phyloP scores from a whole-genome alignment of 2,113 vertebrate species.

The Prunella himalayana region DNA sequence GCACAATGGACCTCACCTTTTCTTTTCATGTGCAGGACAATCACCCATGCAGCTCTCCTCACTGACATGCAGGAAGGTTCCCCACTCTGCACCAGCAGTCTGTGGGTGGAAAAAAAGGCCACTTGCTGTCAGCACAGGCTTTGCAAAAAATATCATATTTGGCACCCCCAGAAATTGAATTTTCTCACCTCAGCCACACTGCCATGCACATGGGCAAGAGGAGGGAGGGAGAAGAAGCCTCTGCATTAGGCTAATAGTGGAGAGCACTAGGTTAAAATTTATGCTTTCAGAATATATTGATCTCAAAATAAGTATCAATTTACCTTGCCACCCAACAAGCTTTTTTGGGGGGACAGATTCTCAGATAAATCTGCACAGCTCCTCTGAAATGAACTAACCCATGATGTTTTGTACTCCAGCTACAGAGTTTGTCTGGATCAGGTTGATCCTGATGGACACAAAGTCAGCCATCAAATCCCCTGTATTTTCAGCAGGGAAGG shows the following conservation, averaged over 20 bases:
- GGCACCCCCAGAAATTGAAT: background rate
- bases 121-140: background rate
- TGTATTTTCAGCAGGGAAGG: background rate
- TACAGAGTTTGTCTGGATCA: background rate
- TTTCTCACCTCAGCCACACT: background rate
- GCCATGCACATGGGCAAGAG: background rate
- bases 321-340: background rate
- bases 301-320: background rate
- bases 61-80: accelerated
- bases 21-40: accelerated
- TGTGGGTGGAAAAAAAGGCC: background rate
- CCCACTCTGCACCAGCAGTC: background rate
- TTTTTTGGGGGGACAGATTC: background rate
- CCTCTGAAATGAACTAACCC: slow-evolving; percentile 9
- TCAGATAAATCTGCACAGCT: background rate
- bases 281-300: background rate
- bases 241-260: background rate
- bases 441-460: background rate
- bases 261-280: background rate
- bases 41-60: background rate
- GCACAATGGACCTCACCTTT: background rate
- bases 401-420: background rate
- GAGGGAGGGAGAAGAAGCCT: background rate
- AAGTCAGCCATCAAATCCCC: background rate
- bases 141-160: background rate